phyloP scores from a whole-genome alignment of 2,797 vertebrate species.

The Alauda arvensis region DNA sequence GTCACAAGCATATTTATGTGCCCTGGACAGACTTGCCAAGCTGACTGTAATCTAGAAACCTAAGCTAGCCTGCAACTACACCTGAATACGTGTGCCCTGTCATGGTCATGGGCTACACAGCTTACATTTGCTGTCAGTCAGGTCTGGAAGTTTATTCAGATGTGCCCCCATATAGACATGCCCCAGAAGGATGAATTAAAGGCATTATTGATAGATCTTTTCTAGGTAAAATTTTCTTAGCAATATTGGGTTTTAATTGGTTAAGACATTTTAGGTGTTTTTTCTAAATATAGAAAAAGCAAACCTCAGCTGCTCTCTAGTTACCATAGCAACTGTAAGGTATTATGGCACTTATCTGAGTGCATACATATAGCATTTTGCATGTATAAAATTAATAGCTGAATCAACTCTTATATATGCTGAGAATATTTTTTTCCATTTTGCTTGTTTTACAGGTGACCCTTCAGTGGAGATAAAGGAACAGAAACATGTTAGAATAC shows the following conservation, averaged over 20 bases:
- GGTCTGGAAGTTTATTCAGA: not conserved
- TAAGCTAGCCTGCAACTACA: not conserved
- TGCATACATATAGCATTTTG: not conserved
- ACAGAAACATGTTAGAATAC: not conserved
- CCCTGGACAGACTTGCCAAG: not conserved
- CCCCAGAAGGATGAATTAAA: not conserved
- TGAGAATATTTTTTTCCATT: not conserved
- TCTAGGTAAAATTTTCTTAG: not conserved
- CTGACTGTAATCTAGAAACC: not conserved
- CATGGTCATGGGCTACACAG: not conserved
- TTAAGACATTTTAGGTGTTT: not conserved
- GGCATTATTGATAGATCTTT: not conserved
- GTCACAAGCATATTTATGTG: not conserved
- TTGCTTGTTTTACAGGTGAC: not conserved
- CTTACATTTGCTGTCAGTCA: not conserved
- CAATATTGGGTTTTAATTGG: not conserved
- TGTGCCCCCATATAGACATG: not conserved
- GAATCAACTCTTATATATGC: not conserved
- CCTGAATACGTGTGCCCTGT: not conserved
- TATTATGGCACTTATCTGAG: slow-evolving; percentile 16
- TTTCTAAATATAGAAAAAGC: slow-evolving; percentile 42
- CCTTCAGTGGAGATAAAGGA: not conserved
- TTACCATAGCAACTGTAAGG: slow-evolving; percentile 59
- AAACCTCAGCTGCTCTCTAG: slow-evolving; percentile 23
- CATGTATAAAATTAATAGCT: not conserved